Evolutionary conservation across 2,113 vertebrate species (phyloP).

Genomic region (Columbina picui): DNA sequence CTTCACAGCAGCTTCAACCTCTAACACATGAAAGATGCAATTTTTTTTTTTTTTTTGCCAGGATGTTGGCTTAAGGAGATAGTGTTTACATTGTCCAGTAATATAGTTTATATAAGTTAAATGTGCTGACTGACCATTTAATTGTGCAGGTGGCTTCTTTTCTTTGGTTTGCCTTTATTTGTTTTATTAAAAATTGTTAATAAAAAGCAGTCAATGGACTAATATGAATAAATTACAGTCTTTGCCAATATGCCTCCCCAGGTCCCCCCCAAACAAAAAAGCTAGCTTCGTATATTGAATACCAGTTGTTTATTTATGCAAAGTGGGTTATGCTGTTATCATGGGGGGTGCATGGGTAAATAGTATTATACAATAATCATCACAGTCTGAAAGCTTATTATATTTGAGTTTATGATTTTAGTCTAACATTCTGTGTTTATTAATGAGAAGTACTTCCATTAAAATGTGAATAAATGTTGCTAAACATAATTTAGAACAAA

Average conservation of each 20-base stretch:
- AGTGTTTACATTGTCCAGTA: conserved; percentile 11
- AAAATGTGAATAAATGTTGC: not conserved
- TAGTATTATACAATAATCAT: not conserved
- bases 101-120: not conserved
- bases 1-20: not conserved
- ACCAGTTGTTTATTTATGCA: not conserved
- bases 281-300: not conserved
- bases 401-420: not conserved
- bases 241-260: not conserved
- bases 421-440: not conserved
- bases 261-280: not conserved
- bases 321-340: not conserved
- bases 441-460: not conserved
- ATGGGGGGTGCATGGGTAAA: not conserved
- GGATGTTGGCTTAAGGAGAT: not conserved
- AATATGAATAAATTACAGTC: not conserved
- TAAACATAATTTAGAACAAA: not conserved
- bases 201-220: conserved; percentile 15
- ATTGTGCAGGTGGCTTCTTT: conserved; percentile 1
- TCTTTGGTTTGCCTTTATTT: conserved; percentile 1
- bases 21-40: not conserved
- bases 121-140: conserved; percentile 19
- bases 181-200: conserved; percentile 21
- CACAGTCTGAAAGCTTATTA: not conserved
- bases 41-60: not conserved